A percentile compares a stretch with the other conserved stretches of the same genome.
These are phyloP conservation scores for Belgica antarctica DNA, from an alignment of 2,888 invertebrate species.

Conservation along the genomic window DNA sequence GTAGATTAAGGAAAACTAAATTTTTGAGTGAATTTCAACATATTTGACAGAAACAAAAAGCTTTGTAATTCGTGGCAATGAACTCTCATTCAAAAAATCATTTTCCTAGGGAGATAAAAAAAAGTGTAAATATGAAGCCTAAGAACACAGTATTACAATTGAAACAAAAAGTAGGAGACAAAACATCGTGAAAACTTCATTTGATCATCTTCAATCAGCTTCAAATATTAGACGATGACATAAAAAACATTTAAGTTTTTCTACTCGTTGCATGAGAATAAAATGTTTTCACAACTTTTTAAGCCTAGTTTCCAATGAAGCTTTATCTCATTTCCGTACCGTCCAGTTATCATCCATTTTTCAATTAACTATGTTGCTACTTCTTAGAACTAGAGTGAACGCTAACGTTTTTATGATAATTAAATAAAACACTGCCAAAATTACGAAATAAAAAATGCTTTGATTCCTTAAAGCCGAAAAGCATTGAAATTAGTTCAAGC, in stretches of 20 bases:
- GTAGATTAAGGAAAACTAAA: neutral
- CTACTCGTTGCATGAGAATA: too few relatives aligned
- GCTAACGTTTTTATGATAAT: neutral
- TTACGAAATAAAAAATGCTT: neutral
- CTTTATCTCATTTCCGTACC: conserved; percentile 31
- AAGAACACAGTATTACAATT: conserved; percentile 32
- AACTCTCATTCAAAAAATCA: too few relatives aligned
- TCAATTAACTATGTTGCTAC: too few relatives aligned
- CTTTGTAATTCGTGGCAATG: neutral
- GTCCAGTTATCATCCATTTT: conserved; percentile 18
- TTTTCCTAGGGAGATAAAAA: neutral
- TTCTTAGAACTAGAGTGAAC: neutral
- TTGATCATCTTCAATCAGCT: neutral
- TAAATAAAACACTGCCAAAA: conserved; percentile 32
- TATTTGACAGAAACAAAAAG: neutral
- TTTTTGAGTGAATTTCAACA: neutral
- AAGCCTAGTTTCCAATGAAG: too few relatives aligned
- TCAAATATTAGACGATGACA: neutral
- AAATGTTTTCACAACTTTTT: too few relatives aligned
- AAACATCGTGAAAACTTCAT: neutral
- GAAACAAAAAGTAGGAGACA: neutral
- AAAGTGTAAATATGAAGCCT: conserved; percentile 19
- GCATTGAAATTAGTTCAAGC: too few relatives aligned
- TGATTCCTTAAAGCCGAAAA: too few relatives aligned
- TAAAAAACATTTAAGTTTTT: neutral